Percentiles rank a stretch among this genome's conserved stretches.
Conservation (phyloP, 2,797 vertebrate genomes). For the Astyanax mexicanus region DNA sequence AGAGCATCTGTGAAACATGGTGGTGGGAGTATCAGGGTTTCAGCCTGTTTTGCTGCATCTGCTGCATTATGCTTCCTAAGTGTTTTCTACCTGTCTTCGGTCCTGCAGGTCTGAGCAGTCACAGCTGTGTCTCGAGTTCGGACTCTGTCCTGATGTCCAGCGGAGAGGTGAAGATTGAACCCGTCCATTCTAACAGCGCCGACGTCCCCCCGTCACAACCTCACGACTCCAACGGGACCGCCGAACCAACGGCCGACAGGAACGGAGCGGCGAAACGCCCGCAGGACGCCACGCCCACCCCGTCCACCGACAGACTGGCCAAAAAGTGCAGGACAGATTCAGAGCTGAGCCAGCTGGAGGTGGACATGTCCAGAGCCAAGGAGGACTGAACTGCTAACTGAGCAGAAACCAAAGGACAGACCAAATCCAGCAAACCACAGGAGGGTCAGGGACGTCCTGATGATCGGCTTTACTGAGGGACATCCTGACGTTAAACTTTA, state of each 20-base stretch:
- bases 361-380: conserved; percentile 35
- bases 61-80: no score
- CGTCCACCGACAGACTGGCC: conserved; percentile 36
- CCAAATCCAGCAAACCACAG: conserved; percentile 25
- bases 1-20: no score
- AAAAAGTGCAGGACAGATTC: conserved; percentile 57
- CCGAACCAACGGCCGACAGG: conserved; percentile 26
- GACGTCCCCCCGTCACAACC: conserved; percentile 11
- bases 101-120: conserved; percentile 41
- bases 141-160: conserved; percentile 20
- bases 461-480: background rate
- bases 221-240: conserved; percentile 51
- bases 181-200: conserved; percentile 2
- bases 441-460: background rate
- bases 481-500: background rate
- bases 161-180: conserved; percentile 16
- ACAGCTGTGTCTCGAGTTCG: conserved; percentile 15
- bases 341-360: conserved; percentile 29
- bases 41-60: no score
- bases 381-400: conserved; percentile 33
- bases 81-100: background rate
- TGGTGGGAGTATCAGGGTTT: no score
- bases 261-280: conserved; percentile 33
- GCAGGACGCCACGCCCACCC: conserved; percentile 39
- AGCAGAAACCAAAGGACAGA: conserved; percentile 38